Evolutionary conservation across 2,113 vertebrate species (phyloP).

Genomic region (Hydrolagus affinis): DNA sequence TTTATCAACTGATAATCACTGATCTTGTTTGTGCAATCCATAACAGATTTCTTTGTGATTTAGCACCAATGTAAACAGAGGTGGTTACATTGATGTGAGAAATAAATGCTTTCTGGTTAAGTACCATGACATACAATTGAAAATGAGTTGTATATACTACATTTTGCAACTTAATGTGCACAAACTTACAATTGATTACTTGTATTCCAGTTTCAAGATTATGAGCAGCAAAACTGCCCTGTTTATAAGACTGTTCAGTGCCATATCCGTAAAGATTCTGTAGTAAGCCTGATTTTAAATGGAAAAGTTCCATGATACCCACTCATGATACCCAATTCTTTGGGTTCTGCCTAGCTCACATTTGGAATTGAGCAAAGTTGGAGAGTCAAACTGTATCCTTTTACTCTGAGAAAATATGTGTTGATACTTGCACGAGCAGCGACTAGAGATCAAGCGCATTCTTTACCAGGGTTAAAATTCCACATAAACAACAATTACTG

Average conservation of each 20-base stretch:
- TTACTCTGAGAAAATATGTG: too few relatives aligned
- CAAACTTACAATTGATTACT: neutral
- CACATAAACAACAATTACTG: too few relatives aligned
- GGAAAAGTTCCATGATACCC: too few relatives aligned
- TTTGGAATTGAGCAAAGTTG: too few relatives aligned
- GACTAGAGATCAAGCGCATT: too few relatives aligned
- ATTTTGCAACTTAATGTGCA: neutral
- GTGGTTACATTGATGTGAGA: neutral
- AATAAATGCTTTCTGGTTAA: neutral
- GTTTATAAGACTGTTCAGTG: neutral
- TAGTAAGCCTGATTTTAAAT: neutral
- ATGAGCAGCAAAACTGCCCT: neutral
- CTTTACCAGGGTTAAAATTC: too few relatives aligned
- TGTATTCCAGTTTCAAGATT: neutral
- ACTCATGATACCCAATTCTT: too few relatives aligned
- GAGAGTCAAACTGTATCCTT: too few relatives aligned
- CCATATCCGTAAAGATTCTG: neutral
- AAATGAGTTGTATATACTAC: neutral
- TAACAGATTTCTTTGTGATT: neutral
- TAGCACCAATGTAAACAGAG: neutral
- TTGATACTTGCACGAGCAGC: too few relatives aligned
- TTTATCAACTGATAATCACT: too few relatives aligned
- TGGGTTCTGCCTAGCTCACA: too few relatives aligned
- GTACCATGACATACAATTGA: neutral
- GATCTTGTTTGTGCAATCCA: too few relatives aligned